Evolutionary conservation across 2,113 vertebrate genomes (phyloP).

Genomic region (Cheilinus undulatus): DNA sequence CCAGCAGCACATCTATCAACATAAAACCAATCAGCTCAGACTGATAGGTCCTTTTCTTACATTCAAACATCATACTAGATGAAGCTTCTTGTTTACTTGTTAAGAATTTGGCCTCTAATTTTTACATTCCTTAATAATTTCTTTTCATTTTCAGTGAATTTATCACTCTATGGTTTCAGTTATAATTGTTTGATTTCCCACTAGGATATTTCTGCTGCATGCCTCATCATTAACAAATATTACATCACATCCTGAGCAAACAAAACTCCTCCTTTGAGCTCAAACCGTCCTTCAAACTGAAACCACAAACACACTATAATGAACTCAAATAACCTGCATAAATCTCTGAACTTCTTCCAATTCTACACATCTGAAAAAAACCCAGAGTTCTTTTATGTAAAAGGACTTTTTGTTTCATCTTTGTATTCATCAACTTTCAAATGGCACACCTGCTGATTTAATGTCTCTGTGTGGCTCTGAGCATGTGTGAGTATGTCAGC

Average conservation of each 20-base stretch:
- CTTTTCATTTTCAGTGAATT: too few relatives aligned
- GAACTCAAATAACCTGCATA: not conserved
- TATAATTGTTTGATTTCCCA: too few relatives aligned
- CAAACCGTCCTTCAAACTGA: not conserved
- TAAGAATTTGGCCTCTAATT: too few relatives aligned
- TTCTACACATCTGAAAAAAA: not conserved
- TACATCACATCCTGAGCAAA: not conserved
- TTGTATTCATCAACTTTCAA: not conserved
- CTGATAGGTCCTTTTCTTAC: not conserved
- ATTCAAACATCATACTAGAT: not conserved
- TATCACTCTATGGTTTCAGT: too few relatives aligned
- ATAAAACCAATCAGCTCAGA: not conserved
- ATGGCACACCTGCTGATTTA: not conserved
- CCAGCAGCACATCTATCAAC: not conserved
- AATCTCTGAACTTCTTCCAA: not conserved
- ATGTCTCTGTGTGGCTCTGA: not conserved
- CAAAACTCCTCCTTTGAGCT: not conserved
- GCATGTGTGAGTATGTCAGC: not conserved
- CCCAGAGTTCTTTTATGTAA: too few relatives aligned
- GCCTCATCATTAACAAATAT: not conserved
- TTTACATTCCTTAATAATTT: too few relatives aligned
- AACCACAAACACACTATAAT: not conserved
- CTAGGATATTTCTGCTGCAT: too few relatives aligned
- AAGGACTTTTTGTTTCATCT: accelerated
- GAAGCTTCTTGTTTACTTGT: not conserved